phyloP scores from a whole-genome alignment of 2,888 invertebrate genomes.

The Morpho achilles region DNA sequence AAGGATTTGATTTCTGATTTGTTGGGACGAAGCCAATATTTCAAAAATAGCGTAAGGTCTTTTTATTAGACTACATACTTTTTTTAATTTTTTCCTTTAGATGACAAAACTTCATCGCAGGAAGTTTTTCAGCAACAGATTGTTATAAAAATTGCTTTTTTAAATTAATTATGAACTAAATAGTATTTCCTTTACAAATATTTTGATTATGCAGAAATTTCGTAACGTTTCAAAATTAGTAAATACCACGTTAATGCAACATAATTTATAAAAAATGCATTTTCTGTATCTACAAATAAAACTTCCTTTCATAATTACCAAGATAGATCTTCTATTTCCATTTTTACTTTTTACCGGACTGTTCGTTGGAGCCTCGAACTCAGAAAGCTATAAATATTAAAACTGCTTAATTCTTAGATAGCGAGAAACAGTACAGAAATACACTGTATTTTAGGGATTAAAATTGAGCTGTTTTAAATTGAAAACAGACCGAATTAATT shows the following conservation, averaged over 20 bases:
- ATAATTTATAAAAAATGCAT: no score
- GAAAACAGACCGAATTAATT: not conserved
- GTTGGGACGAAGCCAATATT: slow-evolving; percentile 9
- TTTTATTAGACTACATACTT: not conserved
- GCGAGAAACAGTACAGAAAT: slow-evolving; percentile 13
- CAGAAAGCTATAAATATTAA: slow-evolving; percentile 43
- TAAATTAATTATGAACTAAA: no score
- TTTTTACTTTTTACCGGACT: slow-evolving; percentile 13
- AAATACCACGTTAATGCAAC: no score
- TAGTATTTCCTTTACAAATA: no score
- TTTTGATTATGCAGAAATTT: no score
- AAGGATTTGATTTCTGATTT: not conserved
- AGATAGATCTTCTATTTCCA: slow-evolving; percentile 13
- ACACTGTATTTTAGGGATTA: slow-evolving; percentile 26
- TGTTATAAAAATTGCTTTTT: no score
- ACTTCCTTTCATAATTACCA: slow-evolving; percentile 10
- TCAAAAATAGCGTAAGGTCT: slow-evolving; percentile 4
- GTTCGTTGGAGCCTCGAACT: slow-evolving; percentile 28
- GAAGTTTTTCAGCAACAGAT: not conserved
- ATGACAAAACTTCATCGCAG: not conserved
- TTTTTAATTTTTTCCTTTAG: not conserved
- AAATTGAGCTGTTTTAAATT: slow-evolving; percentile 12
- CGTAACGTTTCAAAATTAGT: no score
- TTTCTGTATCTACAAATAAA: not conserved
- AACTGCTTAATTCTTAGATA: slow-evolving; percentile 28